Percentiles rank a stretch among this genome's conserved stretches.
These are phyloP conservation scores for Stenchaetothrips biformis DNA, from an alignment of 2,888 invertebrate genomes.

Conservation along the genomic window DNA sequence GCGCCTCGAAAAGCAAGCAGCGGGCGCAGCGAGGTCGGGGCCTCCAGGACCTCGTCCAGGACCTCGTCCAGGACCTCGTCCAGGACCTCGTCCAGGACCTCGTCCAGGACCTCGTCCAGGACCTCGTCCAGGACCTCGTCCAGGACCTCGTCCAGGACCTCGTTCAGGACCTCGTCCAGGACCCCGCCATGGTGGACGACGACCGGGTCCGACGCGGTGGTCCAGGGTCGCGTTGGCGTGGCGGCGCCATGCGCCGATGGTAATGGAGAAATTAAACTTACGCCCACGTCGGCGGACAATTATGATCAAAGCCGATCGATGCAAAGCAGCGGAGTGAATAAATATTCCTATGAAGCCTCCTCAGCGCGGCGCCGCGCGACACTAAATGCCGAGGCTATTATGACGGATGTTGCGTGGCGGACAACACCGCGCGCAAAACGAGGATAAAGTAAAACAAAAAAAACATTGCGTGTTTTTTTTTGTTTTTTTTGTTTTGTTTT, in stretches of 20 bases:
- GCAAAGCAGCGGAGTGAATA: neutral
- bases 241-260: neutral
- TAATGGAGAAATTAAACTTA: conserved; percentile 20
- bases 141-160: too few species aligned
- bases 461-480: neutral
- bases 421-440: neutral
- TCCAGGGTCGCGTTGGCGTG: neutral
- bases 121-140: too few species aligned
- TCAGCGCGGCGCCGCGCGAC: neutral
- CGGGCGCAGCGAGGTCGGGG: neutral
- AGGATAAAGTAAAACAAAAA: too few species aligned
- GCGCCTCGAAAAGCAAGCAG: neutral
- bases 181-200: too few species aligned
- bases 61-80: too few species aligned
- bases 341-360: conserved; percentile 12
- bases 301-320: neutral
- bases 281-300: neutral
- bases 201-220: neutral
- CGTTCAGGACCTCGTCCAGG: too few species aligned
- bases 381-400: neutral
- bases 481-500: neutral
- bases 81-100: too few species aligned
- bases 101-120: too few species aligned
- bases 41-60: too few species aligned
- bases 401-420: neutral